Evolutionary conservation across 2,797 vertebrate genomes (phyloP), one percentile per base, ranked within the genome.

Genomic region (Rallus crepitans): DNA sequence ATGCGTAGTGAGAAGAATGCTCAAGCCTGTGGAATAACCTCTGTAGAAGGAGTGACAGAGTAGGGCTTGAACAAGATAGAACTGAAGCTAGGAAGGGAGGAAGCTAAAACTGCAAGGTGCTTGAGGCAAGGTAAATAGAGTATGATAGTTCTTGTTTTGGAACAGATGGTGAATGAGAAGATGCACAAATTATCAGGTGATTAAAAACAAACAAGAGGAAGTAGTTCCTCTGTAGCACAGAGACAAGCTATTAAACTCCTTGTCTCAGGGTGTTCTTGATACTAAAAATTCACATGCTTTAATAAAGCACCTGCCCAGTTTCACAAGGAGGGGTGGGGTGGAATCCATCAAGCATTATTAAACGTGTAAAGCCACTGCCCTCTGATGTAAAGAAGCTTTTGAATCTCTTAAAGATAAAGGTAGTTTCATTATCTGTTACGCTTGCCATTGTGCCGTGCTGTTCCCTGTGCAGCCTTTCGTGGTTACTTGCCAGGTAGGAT

Each of bases 131-230:
- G 82, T 91, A 89, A 93, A 80, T 40, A 56, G 42, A 52, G 31
- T 87, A 64, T 80, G 60, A 18, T 89, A 14, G n/a, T 53, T 94
- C 64, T 89, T 91, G 76, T 68, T 93, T 94, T 75, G 82, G 65
- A 95, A 50, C 69, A 95, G 64, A 47, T 0, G 0, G 84, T 68
- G 65, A 68, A 68, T 86, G 40, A 89, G 89, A 68, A 86, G 85
- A 81, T 93, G 79, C 40, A 65, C 60, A 80, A 88, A 77, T 92
- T 89, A 71, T 64, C 40, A 82, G 25, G 39, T 76, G 75, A 71
- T 60, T 53, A 40, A 81, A 94, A 90, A 79, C 80, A 88, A 87
- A 52, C 61, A 77, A 60, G 68, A 81, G 86, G 89, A 94, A 94
- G 72, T 76, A 47, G 53, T 95, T 88, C 64, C 94, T 88, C 64